These are phyloP conservation scores for Masnerella sp. DNA, from an alignment of 2,888 invertebrate genomes.

Conservation along the genomic window DNA sequence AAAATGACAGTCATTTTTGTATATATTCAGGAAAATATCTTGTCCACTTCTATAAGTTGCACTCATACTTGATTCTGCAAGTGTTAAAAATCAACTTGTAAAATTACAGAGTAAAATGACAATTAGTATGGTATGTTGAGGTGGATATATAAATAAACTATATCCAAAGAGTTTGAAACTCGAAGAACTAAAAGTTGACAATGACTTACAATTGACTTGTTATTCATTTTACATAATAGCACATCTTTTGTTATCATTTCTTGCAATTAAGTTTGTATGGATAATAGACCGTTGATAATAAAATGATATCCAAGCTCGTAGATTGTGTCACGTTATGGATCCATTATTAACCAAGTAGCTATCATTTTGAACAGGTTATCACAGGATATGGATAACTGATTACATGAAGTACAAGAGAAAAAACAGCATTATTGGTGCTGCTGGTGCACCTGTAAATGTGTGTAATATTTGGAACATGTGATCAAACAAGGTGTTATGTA, in stretches of 20 bases:
- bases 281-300: too few relatives aligned
- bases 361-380: constrained; percentile 9
- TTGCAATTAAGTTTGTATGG: too few relatives aligned
- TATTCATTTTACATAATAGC: too few relatives aligned
- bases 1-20: constrained; percentile 31
- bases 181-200: background rate
- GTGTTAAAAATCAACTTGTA: too few relatives aligned
- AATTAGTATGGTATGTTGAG: too few relatives aligned
- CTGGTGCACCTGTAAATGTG: constrained; percentile 46
- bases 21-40: constrained; percentile 4
- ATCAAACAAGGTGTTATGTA: constrained; percentile 69
- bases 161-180: background rate
- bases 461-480: constrained; percentile 57
- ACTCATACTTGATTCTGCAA: too few relatives aligned
- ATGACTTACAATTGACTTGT: constrained; percentile 10
- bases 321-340: too few relatives aligned
- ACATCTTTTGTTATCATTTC: constrained; percentile 1
- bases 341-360: background rate
- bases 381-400: constrained; percentile 11
- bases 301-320: too few relatives aligned
- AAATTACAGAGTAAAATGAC: too few relatives aligned
- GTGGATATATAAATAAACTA: too few relatives aligned
- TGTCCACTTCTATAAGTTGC: too few relatives aligned
- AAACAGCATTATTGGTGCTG: constrained; percentile 11
- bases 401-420: constrained; percentile 13